Evolutionary conservation across 2,888 invertebrate species (phyloP), one percentile per base, ranked within the genome.

Genomic region (Heliconius cydno): DNA sequence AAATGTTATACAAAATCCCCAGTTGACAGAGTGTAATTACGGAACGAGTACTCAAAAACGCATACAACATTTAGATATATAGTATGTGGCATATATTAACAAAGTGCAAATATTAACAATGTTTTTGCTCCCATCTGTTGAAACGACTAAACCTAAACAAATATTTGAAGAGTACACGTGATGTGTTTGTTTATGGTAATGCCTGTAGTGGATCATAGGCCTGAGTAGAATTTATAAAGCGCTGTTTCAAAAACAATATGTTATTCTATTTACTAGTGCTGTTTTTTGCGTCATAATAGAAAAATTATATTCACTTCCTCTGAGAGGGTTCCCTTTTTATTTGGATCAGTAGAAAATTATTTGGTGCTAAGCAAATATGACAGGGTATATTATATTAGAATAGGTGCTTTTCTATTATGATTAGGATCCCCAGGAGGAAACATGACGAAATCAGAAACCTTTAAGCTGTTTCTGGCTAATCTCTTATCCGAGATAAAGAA

Each of bases 121-220:
- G 71, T 73, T 57, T 77, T 78, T 46, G 7, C 70, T 78, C 28
- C 63, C 72, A 73, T 78, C 25, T 73, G 72, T 78, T 72, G 72
- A 72, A 78, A 72, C 72, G 65, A 78, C 78, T 73, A 77, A 77
- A 25, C 79, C 79, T 79, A 79, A 76, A 73, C 41, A 79, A 79
- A 79, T 67, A 73, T 76, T 79, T 38, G 38, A 75, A 28, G 34
- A 72, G 71, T 72, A 73, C 34, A 77, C 66, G 57, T 57, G 57
- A 38, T 66, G 65, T 79, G 57, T 79, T 79, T 34, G 72, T 68
- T 79, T 77, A 79, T 79, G 79, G 72, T 77, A 79, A 79, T 79
- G 34, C 72, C 67, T 67, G 66, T n/a, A 52, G 71, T 76, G 66
- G 72, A 76, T 79, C 57, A 67, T 65, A 63, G 71, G 41, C n/a